Base-by-base conservation (phyloP, 2,888 invertebrate species). In the Epinotia demarniana region DNA sequence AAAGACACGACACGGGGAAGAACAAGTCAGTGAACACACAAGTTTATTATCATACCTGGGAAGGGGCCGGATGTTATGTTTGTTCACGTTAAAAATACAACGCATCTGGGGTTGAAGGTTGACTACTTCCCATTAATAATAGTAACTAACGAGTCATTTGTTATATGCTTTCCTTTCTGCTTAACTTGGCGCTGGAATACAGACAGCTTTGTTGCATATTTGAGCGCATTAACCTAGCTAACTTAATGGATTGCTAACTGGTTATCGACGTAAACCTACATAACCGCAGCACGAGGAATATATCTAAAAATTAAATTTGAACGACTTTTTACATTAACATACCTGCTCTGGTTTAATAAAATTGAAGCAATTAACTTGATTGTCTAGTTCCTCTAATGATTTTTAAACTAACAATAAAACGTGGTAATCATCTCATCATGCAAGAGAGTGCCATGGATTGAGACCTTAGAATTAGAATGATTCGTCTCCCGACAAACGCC, bases 51-150 rank as follows among this genome's bases (percentile, higher is more conserved):
- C 74, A 80, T 89, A 88, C 88, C 88, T 87, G 86, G 64, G 71
- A 46, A 64, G 81, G 78, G 81, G 74, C 85, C 87, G 88, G 89
- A 88, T 85, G 82, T 78, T 72, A 61, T 77, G 85, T 81, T 81
- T 81, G 82, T 81, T 23, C 73, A 67, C 57, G 60, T 72, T 75
- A 75, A 72, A 75, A 72, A 75, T 67, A 70, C 53, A 19, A 58
- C 66, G 23, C 61, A 55, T 71, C 66, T 57, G 61, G 71, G 55
- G 53, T 67, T 27, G 46, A 66, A 64, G 49, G 61, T 19, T 58
- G 68, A 49, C 49, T 23, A 70, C 49, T 18, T 55, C 16, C 55
- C 63, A 69, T 70, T 58, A 43, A 69, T 12, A 46, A 18, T 68
- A 46, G 49, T 33, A 49, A 18, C 63, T 13, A 33, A 43, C 11